Conservation (phyloP, 2,797 vertebrate species). For the Momotus momota region DNA sequence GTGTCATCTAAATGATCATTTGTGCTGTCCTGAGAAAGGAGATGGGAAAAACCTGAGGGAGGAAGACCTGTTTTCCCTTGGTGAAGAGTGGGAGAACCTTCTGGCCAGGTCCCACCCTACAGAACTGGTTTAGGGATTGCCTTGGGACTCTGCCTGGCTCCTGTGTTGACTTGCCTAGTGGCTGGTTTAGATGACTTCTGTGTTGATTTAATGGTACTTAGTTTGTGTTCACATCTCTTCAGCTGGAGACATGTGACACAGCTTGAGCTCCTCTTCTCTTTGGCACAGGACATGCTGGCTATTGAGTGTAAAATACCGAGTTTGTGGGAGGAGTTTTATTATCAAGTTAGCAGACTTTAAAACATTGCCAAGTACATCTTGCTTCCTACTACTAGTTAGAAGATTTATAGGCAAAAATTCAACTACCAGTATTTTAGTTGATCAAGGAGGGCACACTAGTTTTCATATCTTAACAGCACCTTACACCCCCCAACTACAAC, state of each 20-base stretch:
- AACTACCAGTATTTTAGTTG: not conserved
- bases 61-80: not conserved
- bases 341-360: not conserved
- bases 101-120: fast-evolving
- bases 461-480: not conserved
- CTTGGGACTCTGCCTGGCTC: not conserved
- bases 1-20: not conserved
- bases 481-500: not conserved
- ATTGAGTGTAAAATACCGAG: not conserved
- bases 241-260: fast-evolving
- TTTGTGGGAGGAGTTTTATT: not conserved
- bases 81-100: fast-evolving
- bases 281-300: not conserved
- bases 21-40: fast-evolving
- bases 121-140: not conserved
- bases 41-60: not conserved
- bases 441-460: not conserved
- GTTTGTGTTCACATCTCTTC: not conserved
- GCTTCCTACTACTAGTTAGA: not conserved
- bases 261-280: not conserved
- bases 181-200: not conserved
- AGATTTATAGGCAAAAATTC: not conserved
- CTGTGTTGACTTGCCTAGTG: not conserved
- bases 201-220: not conserved
- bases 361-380: not conserved